Evolutionary conservation across 2,797 vertebrate genomes (phyloP), one percentile per base, ranked within the genome.

Genomic region (Leptoclinus maculatus): DNA sequence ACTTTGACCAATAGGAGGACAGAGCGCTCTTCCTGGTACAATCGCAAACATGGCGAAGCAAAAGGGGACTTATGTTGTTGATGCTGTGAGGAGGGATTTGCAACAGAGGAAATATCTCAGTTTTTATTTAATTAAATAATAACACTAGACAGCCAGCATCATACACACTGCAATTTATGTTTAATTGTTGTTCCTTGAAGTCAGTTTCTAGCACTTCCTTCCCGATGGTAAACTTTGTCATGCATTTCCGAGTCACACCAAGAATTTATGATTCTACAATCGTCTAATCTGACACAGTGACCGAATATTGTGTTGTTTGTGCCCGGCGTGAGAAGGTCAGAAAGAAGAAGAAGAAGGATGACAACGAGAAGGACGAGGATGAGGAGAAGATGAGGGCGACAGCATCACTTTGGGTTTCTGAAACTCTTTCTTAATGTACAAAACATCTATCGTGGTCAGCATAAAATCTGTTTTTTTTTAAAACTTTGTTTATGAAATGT

Each of bases 401-500:
- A 38, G 23, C 13, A 21, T n/a, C 47, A n/a, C 8, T 49, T 49
- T 49, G 21, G 19, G 14, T 45, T n/a, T 71, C 23, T 47, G 6
- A 39, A 39, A 71, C 14, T 3, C 14, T 36, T n/a, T 23, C 53
- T 58, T 38, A 65, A 34, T 65, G n/a, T 60, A 39, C 19, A 12
- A 68, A 72, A 57, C 13, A 66, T 68, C 16, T 27, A 58, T 5
- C 4, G 27, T 7, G 13, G 27, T 71, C 19, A 11, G 13, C 4
- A 53, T 49, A 59, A 71, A n/a, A 41, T 41, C 13, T 36, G 27
- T n/a, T 36, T 38, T 57, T 32, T 51, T 29, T 49, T 23, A 32
- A 74, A 32, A 74, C 5, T 27, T 27, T 8, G 27, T 66, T 45
- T 41, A 13, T 59, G 39, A 76, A 70, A 39, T 58, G 45, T 45